phyloP scores from a whole-genome alignment of 2,113 vertebrate species.

The Mustelus asterias region DNA sequence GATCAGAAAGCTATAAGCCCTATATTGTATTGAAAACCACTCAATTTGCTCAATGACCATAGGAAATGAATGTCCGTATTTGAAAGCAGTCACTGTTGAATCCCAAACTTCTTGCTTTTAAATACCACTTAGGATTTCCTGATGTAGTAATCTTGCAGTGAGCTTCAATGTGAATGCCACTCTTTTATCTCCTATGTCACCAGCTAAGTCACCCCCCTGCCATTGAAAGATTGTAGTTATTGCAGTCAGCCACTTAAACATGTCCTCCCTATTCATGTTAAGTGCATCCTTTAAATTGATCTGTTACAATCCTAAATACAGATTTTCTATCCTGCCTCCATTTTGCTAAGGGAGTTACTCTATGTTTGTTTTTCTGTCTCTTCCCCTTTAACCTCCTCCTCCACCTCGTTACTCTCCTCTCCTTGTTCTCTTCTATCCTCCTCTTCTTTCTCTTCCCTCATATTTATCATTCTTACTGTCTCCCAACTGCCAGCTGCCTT shows the following conservation, averaged over 20 bases:
- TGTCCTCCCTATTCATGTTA: not conserved
- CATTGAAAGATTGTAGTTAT: not conserved
- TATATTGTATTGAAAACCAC: not conserved
- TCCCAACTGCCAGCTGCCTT: not conserved
- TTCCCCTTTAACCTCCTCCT: not conserved
- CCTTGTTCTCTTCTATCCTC: not conserved
- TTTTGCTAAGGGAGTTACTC: not conserved
- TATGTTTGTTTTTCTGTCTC: not conserved
- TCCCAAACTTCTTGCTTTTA: not conserved
- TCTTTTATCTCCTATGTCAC: not conserved
- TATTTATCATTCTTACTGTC: not conserved
- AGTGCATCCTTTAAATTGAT: not conserved
- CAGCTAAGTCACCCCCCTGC: not conserved
- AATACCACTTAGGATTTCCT: not conserved
- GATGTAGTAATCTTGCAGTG: not conserved
- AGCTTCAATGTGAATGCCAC: not conserved
- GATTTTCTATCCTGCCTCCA: not conserved
- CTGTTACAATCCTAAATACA: not conserved
- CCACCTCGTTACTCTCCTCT: not conserved
- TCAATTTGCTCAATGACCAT: not conserved
- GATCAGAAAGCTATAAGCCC: not conserved
- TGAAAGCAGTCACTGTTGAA: not conserved
- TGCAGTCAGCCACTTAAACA: not conserved
- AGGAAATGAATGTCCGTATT: not conserved
- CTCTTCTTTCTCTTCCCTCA: too few species aligned